Evolutionary conservation across 2,888 invertebrate genomes (phyloP), one percentile per base, ranked within the genome.

Genomic region (Phyllotreta striolata): DNA sequence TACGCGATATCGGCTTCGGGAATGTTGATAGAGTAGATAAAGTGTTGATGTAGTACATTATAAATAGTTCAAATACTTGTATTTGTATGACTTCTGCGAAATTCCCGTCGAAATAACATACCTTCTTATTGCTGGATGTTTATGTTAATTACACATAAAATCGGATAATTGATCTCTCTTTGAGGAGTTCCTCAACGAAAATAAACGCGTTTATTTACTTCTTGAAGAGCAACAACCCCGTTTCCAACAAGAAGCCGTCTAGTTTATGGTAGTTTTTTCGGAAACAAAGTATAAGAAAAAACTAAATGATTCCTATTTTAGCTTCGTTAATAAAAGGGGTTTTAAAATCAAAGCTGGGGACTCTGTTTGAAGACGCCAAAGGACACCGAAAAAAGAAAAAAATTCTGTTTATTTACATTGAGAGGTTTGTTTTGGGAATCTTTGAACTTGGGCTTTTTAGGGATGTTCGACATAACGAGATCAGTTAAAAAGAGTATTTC

Each of bases 271-370:
- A 24, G 1, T 24, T 24, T 24, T 24, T 24, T 24, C 24, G 24
- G 24, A 24, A 24, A 24, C 24, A 24, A 24, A 24, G 24, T 24
- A 24, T 24, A 46, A 63, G 57, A 63, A 57, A 62, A 35, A 52
- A 63, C 34, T 52, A 57, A 49, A 56, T 62, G 40, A 55, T 35
- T 62, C 52, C 62, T 63, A 57, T 63, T 63, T 63, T 49, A 51
- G 51, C 57, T 63, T 60, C 54, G 62, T 63, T 63, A 57, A 63
- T 55, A 63, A 57, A 52, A 41, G 57, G 40, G 57, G 49, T 51
- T 24, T 24, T 52, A 44, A 55, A 41, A 46, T 44, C 46, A 41
- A 57, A 51, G 57, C 62, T 39, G 52, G 52, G 52, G 62, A 52
- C 51, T 57, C 24, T 24, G 24, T 58, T 58, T 58, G 24, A 34